Evolutionary conservation across 2,888 invertebrate species (phyloP).

Genomic region (Andrena trimmerana): DNA sequence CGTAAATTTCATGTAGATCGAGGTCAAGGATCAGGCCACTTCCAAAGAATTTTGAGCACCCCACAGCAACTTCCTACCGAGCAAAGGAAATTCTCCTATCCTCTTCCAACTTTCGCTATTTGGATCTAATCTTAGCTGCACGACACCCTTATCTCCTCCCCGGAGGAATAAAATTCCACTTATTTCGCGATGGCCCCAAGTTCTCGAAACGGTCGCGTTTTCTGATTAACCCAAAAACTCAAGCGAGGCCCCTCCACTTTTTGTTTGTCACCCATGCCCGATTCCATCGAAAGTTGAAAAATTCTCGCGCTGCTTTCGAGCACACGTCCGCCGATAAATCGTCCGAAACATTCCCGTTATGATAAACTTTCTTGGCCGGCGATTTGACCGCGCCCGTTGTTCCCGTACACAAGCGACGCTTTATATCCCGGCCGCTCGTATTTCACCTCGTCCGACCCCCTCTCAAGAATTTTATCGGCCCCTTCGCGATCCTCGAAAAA

Average conservation of each 20-base stretch:
- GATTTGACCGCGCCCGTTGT: background rate
- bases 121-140: background rate
- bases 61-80: background rate
- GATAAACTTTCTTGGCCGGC: constrained; percentile 18
- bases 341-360: background rate
- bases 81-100: background rate
- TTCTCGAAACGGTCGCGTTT: background rate
- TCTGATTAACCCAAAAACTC: constrained; percentile 1
- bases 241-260: background rate
- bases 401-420: background rate
- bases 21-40: background rate
- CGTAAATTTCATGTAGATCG: background rate
- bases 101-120: background rate
- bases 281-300: constrained; percentile 1
- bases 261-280: background rate
- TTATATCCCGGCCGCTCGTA: background rate
- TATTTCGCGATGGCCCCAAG: background rate
- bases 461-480: constrained; percentile 26
- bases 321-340: constrained; percentile 19
- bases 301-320: background rate
- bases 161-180: background rate
- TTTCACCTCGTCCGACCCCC: background rate
- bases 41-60: background rate
- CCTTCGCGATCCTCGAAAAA: constrained; percentile 6
- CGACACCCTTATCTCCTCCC: background rate